phyloP scores from a whole-genome alignment of 2,113 vertebrate genomes.

The Syrmaticus mikado region DNA sequence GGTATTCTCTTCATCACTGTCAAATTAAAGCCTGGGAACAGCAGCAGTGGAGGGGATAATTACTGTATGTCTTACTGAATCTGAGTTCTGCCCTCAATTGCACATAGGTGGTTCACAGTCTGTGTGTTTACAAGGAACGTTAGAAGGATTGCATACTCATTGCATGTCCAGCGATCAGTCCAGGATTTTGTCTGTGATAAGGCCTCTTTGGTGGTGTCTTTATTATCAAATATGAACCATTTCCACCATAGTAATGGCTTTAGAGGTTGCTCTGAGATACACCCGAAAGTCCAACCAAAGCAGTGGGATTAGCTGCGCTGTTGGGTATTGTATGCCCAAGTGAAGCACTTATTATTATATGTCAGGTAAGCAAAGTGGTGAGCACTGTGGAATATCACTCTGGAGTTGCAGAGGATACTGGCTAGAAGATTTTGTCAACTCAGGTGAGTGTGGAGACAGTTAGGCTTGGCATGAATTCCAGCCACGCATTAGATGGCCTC shows the following conservation, averaged over 20 bases:
- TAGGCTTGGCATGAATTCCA: constrained; percentile 55
- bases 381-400: background rate
- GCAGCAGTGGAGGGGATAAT: background rate
- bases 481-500: constrained; percentile 51
- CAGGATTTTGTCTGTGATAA: background rate
- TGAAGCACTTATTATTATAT: too few relatives aligned
- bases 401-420: background rate
- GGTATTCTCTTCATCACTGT: background rate
- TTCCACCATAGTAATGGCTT: background rate
- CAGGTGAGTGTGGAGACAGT: constrained; percentile 10
- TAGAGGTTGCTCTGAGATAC: background rate
- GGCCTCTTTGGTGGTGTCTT: background rate
- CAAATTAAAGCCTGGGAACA: background rate
- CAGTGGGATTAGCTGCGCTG: background rate
- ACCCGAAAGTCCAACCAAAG: background rate
- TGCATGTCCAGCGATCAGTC: accelerated
- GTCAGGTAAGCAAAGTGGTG: background rate
- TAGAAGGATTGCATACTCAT: background rate
- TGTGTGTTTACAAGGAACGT: background rate
- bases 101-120: background rate
- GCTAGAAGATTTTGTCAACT: constrained; percentile 21
- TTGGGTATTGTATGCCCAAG: background rate
- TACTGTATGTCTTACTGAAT: background rate
- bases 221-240: background rate
- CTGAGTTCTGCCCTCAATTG: accelerated